Conservation (phyloP, 2,797 vertebrate genomes). For the Ctenosaura bakeri region DNA sequence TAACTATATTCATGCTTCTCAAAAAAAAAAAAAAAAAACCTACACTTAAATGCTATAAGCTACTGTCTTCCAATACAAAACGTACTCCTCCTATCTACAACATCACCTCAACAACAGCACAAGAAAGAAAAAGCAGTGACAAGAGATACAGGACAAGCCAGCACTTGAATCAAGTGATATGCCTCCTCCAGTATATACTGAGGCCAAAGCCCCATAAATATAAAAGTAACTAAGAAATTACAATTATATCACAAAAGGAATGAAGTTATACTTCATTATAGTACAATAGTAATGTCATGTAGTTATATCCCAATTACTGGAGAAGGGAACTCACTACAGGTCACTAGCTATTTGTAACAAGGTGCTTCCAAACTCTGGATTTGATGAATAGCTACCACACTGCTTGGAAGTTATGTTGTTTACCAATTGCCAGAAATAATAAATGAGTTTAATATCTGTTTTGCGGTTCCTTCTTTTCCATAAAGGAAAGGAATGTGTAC, state of each 20-base stretch:
- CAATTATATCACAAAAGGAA: neutral
- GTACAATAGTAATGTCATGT: neutral
- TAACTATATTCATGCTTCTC: too few species aligned
- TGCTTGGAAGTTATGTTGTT: neutral
- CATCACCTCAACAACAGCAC: neutral
- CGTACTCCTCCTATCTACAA: neutral
- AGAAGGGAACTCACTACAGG: neutral
- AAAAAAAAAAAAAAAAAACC: too few species aligned
- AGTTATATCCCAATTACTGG: neutral
- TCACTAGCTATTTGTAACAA: neutral
- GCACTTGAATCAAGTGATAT: neutral
- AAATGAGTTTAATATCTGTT: slow-evolving; percentile 23
- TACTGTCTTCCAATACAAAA: too few species aligned
- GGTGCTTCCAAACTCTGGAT: neutral
- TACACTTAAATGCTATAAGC: too few species aligned
- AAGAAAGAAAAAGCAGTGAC: too few species aligned
- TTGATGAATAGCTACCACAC: neutral
- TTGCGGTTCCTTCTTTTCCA: slow-evolving; percentile 1
- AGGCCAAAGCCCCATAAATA: neutral
- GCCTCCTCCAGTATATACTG: neutral
- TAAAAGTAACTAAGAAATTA: neutral
- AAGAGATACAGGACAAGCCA: too few species aligned
- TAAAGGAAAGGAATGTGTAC: slow-evolving; percentile 8
- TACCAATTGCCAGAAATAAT: slow-evolving; percentile 27
- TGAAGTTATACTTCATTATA: neutral